Percentiles rank a stretch among this genome's conserved stretches.
Evolutionary conservation across 2,113 vertebrate genomes (phyloP).

Genomic region (Felis chaus): DNA sequence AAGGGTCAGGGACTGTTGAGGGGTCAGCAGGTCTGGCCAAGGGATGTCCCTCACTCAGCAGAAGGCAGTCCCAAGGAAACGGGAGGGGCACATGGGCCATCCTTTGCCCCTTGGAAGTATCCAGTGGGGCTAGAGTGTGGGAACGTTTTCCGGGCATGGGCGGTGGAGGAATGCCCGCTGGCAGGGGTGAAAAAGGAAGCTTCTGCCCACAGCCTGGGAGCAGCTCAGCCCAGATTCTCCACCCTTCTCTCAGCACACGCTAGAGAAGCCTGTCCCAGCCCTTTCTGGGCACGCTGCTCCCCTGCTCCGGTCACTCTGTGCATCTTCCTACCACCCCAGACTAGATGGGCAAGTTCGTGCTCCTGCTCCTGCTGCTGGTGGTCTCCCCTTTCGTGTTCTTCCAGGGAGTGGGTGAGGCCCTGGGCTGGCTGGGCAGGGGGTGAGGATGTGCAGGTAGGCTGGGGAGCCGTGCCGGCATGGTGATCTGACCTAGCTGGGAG

Average conservation of each 20-base stretch:
- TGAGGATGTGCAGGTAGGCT: not conserved
- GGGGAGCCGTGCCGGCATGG: accelerated
- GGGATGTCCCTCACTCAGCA: not conserved
- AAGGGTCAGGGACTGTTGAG: not conserved
- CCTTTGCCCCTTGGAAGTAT: not conserved
- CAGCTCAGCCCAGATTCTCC: not conserved
- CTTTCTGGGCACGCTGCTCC: not conserved
- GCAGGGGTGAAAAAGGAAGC: not conserved
- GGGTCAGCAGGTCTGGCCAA: not conserved
- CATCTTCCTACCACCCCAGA: not conserved
- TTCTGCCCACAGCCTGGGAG: not conserved
- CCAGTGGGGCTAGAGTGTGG: not conserved
- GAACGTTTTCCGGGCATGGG: not conserved
- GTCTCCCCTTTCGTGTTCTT: slow-evolving; percentile 1
- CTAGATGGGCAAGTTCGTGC: slow-evolving; percentile 21
- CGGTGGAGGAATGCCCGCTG: not conserved
- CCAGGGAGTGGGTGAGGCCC: slow-evolving; percentile 46
- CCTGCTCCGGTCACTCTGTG: not conserved
- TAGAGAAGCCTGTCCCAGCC: not conserved
- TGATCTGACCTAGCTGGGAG: not conserved
- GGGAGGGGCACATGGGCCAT: not conserved
- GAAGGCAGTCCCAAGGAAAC: not conserved
- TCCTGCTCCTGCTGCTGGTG: slow-evolving; percentile 33
- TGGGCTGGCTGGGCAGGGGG: too few species aligned
- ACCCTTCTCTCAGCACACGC: not conserved